Evolutionary conservation across 2,797 vertebrate genomes (phyloP), one percentile per base, ranked within the genome.

Genomic region (Enteromius fasciolatus): DNA sequence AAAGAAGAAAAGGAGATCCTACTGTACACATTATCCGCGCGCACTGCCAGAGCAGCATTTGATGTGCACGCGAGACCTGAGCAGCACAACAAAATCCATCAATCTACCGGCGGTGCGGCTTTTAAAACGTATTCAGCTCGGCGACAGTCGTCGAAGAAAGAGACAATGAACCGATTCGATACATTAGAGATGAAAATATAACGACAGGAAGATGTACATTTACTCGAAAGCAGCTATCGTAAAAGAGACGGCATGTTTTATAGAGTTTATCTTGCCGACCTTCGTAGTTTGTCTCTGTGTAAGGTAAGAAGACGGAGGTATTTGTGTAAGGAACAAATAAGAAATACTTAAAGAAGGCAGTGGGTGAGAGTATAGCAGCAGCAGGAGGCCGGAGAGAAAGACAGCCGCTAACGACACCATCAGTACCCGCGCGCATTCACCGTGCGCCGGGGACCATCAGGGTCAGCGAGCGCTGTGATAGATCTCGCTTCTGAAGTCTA

Each of bases 11-110:
- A 85, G 69, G 82, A 63, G 70, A 82, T 89, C 89, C 90, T 89
- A 88, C 87, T 88, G 89, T 90, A 92, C 81, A 89, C 90, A 93
- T 91, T 91, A 90, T 46, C 69, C 64, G 68, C 52, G 68, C 67
- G 50, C 68, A 48, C 59, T 78, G 31, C 52, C 67, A 57, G 78
- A 61, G 75, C 73, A 78, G 85, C 67, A 84, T 87, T 80, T 87
- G 85, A 86, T 85, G 84, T 78, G 80, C 86, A 61, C 64, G 67
- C 48, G 70, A 84, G 80, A 78, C 70, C 72, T 59, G 50, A 50
- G 64, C 59, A 80, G 28, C 79, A 63, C 86, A 82, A 83, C 77
- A 83, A 84, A 83, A 80, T 82, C 70, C 81, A 81, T 79, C 77
- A 68, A 54, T 83, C 67, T 66, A 52, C 33, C 50, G 67, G 36